Evolutionary conservation across 1,140 invertebrate genomes (phyloP).

Genomic region (Teleogryllus occipitalis): DNA sequence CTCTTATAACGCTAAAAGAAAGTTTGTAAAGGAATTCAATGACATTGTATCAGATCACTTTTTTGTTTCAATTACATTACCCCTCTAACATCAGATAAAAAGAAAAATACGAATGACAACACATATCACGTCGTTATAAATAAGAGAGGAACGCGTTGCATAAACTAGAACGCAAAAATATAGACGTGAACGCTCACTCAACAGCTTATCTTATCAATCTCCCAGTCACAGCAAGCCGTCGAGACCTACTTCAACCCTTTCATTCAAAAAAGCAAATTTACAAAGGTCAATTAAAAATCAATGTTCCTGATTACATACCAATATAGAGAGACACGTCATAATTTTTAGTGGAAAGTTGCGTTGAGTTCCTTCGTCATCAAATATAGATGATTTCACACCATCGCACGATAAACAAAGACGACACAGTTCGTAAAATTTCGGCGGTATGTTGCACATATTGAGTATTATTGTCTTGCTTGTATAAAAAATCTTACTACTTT

Average conservation of each 20-base stretch:
- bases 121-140: too few species aligned
- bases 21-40: too few species aligned
- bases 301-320: conserved; percentile 33
- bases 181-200: conserved; percentile 20
- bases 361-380: conserved; percentile 40
- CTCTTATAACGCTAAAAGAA: too few species aligned
- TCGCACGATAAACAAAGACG: conserved; percentile 48
- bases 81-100: too few species aligned
- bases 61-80: conserved; percentile 1
- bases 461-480: conserved; percentile 17
- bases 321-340: conserved; percentile 39
- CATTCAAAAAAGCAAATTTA: conserved; percentile 21
- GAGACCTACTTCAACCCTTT: conserved; percentile 32
- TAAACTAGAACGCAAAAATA: too few species aligned
- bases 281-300: conserved; percentile 8
- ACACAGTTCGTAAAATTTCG: conserved; percentile 42
- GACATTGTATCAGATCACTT: too few species aligned
- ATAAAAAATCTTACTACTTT: conserved; percentile 14
- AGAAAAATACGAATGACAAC: too few species aligned
- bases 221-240: conserved; percentile 25
- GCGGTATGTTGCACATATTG: conserved; percentile 42
- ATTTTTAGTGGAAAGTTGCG: conserved; percentile 42
- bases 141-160: too few species aligned
- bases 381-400: conserved; percentile 43
- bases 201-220: conserved; percentile 17